Evolutionary conservation across 2,888 invertebrate species (phyloP).

Genomic region (Dastarcus helophoroides): DNA sequence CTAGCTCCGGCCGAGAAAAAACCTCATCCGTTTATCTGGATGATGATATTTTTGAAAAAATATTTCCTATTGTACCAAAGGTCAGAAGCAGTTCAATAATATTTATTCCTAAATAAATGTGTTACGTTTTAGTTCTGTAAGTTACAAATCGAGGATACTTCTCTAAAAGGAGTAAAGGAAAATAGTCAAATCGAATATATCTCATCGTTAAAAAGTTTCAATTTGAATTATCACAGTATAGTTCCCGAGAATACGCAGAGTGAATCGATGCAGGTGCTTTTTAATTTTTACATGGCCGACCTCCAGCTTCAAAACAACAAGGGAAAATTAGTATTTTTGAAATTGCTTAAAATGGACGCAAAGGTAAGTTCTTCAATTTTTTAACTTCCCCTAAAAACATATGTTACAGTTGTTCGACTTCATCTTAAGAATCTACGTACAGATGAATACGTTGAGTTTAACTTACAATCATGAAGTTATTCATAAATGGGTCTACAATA

Average conservation of each 20-base stretch:
- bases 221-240: constrained; percentile 26
- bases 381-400: constrained; percentile 1
- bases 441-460: constrained; percentile 56
- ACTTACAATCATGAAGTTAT: constrained; percentile 56
- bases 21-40: constrained; percentile 20
- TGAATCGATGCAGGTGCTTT: constrained; percentile 42
- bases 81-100: constrained; percentile 37
- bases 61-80: constrained; percentile 73
- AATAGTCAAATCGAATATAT: constrained; percentile 59
- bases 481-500: constrained; percentile 44
- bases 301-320: constrained; percentile 49
- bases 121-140: constrained; percentile 50
- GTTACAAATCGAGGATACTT: constrained; percentile 57
- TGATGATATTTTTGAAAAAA: constrained; percentile 45
- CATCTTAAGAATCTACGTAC: constrained; percentile 52
- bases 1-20: constrained; percentile 1
- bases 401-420: constrained; percentile 46
- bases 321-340: constrained; percentile 45
- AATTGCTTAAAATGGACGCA: constrained; percentile 51
- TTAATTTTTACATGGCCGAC: constrained; percentile 53
- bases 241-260: constrained; percentile 19
- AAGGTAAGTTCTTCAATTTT: constrained; percentile 38
- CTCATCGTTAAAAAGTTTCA: constrained; percentile 38
- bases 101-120: too few relatives aligned
- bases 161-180: constrained; percentile 55